Evolutionary conservation across 2,888 invertebrate genomes (phyloP).

Genomic region (Chrysodeixis includens): DNA sequence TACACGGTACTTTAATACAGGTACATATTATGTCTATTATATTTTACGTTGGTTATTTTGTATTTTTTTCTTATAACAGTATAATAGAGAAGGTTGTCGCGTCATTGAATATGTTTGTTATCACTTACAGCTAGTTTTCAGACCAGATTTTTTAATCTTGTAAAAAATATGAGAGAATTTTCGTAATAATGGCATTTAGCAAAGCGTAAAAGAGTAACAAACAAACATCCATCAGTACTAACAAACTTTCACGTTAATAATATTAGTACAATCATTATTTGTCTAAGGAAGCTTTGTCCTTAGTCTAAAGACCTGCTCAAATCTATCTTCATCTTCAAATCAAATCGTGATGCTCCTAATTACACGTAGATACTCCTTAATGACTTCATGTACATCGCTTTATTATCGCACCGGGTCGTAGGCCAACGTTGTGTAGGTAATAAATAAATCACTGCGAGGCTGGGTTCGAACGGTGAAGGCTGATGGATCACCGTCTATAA

Average conservation of each 20-base stretch:
- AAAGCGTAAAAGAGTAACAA: no score
- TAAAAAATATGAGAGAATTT: no score
- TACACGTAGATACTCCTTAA: not conserved
- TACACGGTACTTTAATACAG: constrained; percentile 8
- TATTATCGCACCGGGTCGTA: not conserved
- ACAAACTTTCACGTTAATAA: no score
- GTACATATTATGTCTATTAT: no score
- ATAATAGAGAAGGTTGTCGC: no score
- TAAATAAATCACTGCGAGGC: constrained; percentile 1
- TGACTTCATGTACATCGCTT: not conserved
- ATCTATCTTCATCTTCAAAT: not conserved
- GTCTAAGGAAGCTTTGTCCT: not conserved
- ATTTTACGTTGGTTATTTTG: no score
- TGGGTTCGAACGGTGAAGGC: not conserved
- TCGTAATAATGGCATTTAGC: no score
- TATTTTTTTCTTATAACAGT: no score
- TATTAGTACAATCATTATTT: not conserved
- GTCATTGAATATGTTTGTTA: no score
- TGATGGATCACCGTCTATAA: not conserved
- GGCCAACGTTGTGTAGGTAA: not conserved
- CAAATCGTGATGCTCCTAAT: not conserved
- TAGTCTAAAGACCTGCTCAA: not conserved
- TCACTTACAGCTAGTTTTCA: no score
- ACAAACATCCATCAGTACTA: no score
- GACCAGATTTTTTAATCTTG: no score